Percentiles rank a stretch among this genome's conserved stretches.
Conservation (phyloP, 2,888 invertebrate genomes). For the Microchrysa polita region DNA sequence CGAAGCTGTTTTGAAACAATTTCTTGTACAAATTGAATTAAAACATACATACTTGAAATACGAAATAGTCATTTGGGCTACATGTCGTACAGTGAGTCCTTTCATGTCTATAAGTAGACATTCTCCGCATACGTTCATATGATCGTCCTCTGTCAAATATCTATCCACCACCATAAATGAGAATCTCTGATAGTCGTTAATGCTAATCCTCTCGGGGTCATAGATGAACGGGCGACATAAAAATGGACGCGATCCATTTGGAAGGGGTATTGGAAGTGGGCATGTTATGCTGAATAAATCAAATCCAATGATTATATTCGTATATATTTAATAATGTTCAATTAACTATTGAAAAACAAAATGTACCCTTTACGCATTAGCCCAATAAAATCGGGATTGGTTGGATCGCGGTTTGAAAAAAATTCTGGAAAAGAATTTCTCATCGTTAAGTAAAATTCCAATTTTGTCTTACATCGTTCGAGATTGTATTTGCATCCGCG, state of each 20-base stretch:
- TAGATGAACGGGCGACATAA: not conserved
- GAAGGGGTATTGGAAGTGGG: not conserved
- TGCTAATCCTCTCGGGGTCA: not conserved
- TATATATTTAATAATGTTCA: no score
- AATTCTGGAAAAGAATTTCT: no score
- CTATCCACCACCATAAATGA: not conserved
- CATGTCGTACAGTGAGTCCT: not conserved
- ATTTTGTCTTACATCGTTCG: no score
- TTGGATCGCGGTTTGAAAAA: no score
- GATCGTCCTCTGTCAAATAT: not conserved
- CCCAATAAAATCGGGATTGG: no score
- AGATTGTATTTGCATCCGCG: no score
- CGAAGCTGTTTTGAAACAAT: no score
- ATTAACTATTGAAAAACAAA: no score
- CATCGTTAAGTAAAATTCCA: no score
- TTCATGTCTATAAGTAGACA: not conserved
- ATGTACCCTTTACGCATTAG: no score
- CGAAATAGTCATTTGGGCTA: not conserved
- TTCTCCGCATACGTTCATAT: not conserved
- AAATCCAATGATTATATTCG: no score
- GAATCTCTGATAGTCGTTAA: not conserved
- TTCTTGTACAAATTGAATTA: not conserved
- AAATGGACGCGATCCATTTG: not conserved
- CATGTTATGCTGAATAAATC: not conserved
- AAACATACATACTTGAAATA: not conserved